Conservation (phyloP, 2,888 invertebrate genomes). For the Tubiluchus corallicola region DNA sequence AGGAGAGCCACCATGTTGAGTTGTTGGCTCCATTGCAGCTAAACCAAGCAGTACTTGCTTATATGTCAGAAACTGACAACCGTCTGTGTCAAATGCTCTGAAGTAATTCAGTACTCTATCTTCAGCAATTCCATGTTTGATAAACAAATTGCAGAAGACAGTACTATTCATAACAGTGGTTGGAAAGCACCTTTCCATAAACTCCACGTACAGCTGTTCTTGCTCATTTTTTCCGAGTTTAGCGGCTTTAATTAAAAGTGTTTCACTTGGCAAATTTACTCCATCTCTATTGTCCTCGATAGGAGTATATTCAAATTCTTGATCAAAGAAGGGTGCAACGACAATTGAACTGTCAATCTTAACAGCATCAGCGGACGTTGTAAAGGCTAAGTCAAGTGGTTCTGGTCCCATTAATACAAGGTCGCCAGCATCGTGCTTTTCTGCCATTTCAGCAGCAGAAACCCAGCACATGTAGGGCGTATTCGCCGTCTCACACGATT, state of each 20-base stretch:
- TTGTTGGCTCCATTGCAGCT: constrained; percentile 44
- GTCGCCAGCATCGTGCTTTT: background rate
- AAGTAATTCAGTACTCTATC: constrained; percentile 21
- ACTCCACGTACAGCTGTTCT: constrained; percentile 38
- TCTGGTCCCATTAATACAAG: background rate
- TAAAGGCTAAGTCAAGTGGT: background rate
- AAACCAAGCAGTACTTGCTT: constrained; percentile 40
- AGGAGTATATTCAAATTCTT: too few species aligned
- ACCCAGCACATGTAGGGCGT: too few species aligned
- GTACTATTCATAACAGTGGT: constrained; percentile 38
- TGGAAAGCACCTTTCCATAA: constrained; percentile 37
- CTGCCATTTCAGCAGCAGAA: background rate
- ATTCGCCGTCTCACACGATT: too few species aligned
- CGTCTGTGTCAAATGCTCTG: constrained; percentile 39
- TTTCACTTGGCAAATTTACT: too few species aligned
- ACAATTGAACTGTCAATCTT: too few species aligned
- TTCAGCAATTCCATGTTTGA: constrained; percentile 38
- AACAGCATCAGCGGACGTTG: too few species aligned
- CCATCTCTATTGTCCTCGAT: too few species aligned
- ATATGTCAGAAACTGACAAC: constrained; percentile 37
- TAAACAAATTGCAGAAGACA: constrained; percentile 38
- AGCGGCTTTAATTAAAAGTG: constrained; percentile 25
- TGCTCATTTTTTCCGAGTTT: constrained; percentile 34
- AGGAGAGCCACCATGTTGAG: constrained; percentile 41
- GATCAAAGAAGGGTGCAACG: too few species aligned